Evolutionary conservation across 2,113 vertebrate genomes (phyloP).

Genomic region (Phyllostomus discolor): DNA sequence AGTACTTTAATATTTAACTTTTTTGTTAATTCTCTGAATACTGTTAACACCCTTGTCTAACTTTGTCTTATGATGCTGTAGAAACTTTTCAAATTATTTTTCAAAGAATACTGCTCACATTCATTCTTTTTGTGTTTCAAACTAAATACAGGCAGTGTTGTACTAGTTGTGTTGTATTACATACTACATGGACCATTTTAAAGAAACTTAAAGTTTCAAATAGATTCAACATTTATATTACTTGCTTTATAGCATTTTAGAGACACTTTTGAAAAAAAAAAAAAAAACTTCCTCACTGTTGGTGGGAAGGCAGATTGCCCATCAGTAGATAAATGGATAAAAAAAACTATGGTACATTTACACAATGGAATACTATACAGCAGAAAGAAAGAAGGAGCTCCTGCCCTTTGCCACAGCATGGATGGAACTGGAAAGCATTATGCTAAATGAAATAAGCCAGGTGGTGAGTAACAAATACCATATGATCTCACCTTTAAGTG

Average conservation of each 20-base stretch:
- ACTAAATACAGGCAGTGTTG: conserved; percentile 80
- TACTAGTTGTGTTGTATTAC: conserved; percentile 81
- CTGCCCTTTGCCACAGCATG: too few species aligned
- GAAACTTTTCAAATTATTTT: conserved; percentile 77
- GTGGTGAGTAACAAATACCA: too few species aligned
- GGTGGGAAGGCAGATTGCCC: too few species aligned
- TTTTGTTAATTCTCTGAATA: conserved; percentile 71
- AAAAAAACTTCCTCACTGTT: too few species aligned
- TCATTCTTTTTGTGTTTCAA: conserved; percentile 79
- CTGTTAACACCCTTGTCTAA: conserved; percentile 76
- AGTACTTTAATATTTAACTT: conserved; percentile 71
- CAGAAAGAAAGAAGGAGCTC: too few species aligned
- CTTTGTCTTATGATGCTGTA: conserved; percentile 75
- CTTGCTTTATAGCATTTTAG: conserved; percentile 79
- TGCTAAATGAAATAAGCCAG: too few species aligned
- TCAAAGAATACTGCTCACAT: conserved; percentile 75
- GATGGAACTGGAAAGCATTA: too few species aligned
- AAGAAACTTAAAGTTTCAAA: conserved; percentile 80
- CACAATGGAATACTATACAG: too few species aligned
- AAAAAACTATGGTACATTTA: too few species aligned
- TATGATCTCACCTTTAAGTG: too few species aligned
- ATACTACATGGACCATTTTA: conserved; percentile 82
- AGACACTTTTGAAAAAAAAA: conserved; percentile 70
- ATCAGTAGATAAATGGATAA: too few species aligned
- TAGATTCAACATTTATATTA: conserved; percentile 78